Percentiles rank a stretch among this genome's conserved stretches.
These are phyloP conservation scores for Sarcophaga subvicina DNA, from an alignment of 2,888 invertebrate genomes.

Conservation along the genomic window DNA sequence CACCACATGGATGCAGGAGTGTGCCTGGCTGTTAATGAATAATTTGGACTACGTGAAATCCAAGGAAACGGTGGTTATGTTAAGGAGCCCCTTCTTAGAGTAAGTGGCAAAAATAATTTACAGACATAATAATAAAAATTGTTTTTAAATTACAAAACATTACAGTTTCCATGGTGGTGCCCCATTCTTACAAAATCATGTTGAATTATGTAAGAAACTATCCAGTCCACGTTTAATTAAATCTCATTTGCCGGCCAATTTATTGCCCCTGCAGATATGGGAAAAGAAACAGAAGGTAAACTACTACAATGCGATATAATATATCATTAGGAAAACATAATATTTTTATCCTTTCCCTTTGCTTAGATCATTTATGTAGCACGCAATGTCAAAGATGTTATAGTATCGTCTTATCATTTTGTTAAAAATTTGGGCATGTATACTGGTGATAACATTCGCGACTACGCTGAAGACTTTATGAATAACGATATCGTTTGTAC, in stretches of 20 bases:
- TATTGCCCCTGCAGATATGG: conserved; percentile 72
- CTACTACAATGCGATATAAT: not conserved
- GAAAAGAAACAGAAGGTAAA: conserved; percentile 64
- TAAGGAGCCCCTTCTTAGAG: conserved; percentile 69
- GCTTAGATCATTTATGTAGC: conserved; percentile 86
- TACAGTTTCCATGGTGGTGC: conserved; percentile 31
- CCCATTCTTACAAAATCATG: not conserved
- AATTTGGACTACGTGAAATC: conserved; percentile 71
- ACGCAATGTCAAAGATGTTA: conserved; percentile 91
- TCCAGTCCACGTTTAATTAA: conserved; percentile 72
- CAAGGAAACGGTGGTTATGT: conserved; percentile 15
- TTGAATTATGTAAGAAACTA: conserved; percentile 47
- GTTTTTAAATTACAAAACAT: not conserved
- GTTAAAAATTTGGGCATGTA: conserved; percentile 84
- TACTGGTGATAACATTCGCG: conserved; percentile 83
- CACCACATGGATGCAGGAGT: conserved; percentile 73
- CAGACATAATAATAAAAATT: not conserved
- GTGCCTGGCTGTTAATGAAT: conserved; percentile 72
- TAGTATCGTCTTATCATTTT: conserved; percentile 89
- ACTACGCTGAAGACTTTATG: conserved; percentile 71
- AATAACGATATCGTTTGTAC: conserved; percentile 60
- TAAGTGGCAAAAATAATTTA: conserved; percentile 39
- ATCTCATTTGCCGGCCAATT: conserved; percentile 71
- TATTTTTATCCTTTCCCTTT: not conserved
- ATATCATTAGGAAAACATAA: no score